phyloP scores from a whole-genome alignment of 2,113 vertebrate genomes.

The Mesoclemmys tuberculata region DNA sequence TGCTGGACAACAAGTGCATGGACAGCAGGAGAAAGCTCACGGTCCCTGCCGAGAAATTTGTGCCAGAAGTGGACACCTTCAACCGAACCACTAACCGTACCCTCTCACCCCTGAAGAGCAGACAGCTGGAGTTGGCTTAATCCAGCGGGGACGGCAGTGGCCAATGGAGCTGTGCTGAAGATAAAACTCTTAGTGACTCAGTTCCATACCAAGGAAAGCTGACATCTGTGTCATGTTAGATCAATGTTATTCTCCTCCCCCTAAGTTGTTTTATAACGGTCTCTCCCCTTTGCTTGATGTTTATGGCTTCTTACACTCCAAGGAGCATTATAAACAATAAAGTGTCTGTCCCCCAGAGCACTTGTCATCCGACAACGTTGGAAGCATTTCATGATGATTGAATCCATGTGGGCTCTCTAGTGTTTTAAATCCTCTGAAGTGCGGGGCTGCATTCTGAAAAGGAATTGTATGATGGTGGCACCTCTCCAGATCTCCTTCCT shows the following conservation, averaged over 20 bases:
- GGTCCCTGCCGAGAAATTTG: slow-evolving; percentile 71
- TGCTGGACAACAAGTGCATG: slow-evolving; percentile 82
- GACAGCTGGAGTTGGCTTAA: slow-evolving; percentile 71
- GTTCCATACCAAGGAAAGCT: neutral
- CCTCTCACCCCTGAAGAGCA: slow-evolving; percentile 44
- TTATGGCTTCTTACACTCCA: slow-evolving; percentile 6
- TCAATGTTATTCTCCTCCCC: neutral
- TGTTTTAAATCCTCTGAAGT: neutral
- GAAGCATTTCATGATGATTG: neutral
- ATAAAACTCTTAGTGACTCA: neutral
- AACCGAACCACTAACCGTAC: slow-evolving; percentile 67
- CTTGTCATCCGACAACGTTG: neutral
- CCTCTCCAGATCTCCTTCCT: accelerated
- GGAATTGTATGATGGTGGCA: neutral
- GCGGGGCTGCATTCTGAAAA: neutral
- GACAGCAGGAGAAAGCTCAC: slow-evolving; percentile 77
- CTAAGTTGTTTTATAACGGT: slow-evolving; percentile 10
- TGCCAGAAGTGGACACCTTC: slow-evolving; percentile 75
- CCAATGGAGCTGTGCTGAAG: neutral
- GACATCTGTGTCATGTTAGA: slow-evolving; percentile 18
- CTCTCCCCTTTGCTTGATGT: slow-evolving; percentile 27
- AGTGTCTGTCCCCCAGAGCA: neutral
- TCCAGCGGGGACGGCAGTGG: accelerated
- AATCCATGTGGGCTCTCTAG: neutral
- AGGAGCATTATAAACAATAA: slow-evolving; percentile 47